Evolutionary conservation across 2,888 invertebrate genomes (phyloP).

Genomic region (Acleris literana): DNA sequence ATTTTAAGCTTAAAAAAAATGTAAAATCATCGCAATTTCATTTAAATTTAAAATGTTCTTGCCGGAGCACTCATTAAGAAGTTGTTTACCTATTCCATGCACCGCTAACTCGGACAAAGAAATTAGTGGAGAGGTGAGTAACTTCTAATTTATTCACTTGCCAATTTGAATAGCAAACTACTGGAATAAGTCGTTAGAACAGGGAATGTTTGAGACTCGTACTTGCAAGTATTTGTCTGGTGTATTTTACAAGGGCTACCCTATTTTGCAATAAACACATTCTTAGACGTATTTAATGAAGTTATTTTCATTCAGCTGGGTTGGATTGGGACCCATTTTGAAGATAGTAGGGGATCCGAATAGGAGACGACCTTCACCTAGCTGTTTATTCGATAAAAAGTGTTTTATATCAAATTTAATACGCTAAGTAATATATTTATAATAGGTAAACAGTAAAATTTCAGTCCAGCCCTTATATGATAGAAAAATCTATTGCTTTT

Average conservation of each 20-base stretch:
- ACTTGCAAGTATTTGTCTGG: background rate
- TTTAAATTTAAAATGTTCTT: constrained; percentile 32
- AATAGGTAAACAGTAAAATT: too few species aligned
- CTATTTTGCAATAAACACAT: too few species aligned
- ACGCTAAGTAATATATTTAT: too few species aligned
- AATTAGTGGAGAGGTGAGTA: constrained; percentile 33
- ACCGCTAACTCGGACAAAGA: constrained; percentile 33
- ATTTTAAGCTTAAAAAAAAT: constrained; percentile 11
- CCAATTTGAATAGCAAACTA: constrained; percentile 37
- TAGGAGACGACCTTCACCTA: too few species aligned
- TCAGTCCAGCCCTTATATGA: too few species aligned
- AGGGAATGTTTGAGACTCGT: background rate
- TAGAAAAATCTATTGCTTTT: too few species aligned
- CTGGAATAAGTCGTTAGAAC: constrained; percentile 19
- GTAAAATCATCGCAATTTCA: background rate
- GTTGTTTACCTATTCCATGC: constrained; percentile 36
- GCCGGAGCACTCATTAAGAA: constrained; percentile 27
- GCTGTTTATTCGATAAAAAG: too few species aligned
- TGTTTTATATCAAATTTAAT: too few species aligned
- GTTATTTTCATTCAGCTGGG: too few species aligned
- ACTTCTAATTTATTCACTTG: constrained; percentile 36
- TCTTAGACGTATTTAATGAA: too few species aligned
- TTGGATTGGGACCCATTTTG: too few species aligned
- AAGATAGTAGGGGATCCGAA: too few species aligned
- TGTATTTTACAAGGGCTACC: background rate